Percentiles rank a stretch among this genome's conserved stretches.
Conservation (phyloP, 2,888 invertebrate genomes). For the Sepioteuthis lessoniana region DNA sequence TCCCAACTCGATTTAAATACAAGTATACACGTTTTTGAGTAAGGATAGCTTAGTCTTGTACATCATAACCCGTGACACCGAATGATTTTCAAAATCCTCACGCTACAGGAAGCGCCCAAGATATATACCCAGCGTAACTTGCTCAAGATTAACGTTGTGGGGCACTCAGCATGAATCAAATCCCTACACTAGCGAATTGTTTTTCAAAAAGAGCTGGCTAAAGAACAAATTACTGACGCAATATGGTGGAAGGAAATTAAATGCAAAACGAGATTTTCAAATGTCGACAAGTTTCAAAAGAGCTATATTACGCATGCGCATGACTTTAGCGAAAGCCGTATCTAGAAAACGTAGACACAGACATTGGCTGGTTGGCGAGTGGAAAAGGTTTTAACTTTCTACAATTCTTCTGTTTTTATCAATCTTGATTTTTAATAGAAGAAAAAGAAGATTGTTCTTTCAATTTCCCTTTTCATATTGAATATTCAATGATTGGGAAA, state of each 20-base stretch:
- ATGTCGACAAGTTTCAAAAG: not conserved
- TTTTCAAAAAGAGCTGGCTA: not conserved
- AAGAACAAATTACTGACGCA: not conserved
- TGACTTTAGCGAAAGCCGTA: not conserved
- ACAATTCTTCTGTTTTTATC: not conserved
- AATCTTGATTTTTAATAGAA: not conserved
- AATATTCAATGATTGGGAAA: not conserved
- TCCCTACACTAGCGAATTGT: not conserved
- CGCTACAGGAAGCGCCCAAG: too few relatives aligned
- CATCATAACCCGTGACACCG: too few relatives aligned
- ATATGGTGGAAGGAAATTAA: not conserved
- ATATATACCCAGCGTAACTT: too few relatives aligned
- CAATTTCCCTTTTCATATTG: slow-evolving; percentile 8
- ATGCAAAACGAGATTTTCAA: not conserved
- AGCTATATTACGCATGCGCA: not conserved
- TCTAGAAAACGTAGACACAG: not conserved
- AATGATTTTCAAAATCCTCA: too few relatives aligned
- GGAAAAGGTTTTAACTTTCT: not conserved
- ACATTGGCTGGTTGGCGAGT: too few relatives aligned
- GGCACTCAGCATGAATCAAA: not conserved
- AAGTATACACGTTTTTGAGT: too few relatives aligned
- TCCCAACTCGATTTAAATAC: too few relatives aligned
- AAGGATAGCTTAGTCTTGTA: too few relatives aligned
- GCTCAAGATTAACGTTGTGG: too few relatives aligned
- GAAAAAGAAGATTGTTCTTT: not conserved